phyloP scores from a whole-genome alignment of 2,797 vertebrate species.

The Catostomus latipinnis region DNA sequence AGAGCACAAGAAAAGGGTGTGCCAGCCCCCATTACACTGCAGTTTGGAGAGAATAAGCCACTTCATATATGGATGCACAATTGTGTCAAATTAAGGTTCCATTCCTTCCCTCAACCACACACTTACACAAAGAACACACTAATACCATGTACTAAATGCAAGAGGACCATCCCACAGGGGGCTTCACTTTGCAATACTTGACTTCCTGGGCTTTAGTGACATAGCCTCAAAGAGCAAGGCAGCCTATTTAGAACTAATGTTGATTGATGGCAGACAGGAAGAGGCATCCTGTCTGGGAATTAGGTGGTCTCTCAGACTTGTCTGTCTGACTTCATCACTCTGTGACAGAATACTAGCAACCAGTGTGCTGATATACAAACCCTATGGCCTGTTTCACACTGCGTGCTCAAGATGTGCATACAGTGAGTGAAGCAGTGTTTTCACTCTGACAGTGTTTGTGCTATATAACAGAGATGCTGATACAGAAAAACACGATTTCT shows the following conservation, averaged over 20 bases:
- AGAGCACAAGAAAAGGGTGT: neutral
- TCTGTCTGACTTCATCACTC: constrained; percentile 3
- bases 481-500: no score
- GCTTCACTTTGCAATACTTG: constrained; percentile 43
- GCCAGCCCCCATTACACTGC: neutral
- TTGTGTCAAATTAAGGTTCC: constrained; percentile 25
- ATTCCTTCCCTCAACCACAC: constrained; percentile 13
- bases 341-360: neutral
- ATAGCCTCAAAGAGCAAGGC: constrained; percentile 45
- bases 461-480: no score
- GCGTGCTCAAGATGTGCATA: no score
- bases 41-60: neutral
- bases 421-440: no score
- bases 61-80: constrained; percentile 35
- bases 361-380: constrained; percentile 3
- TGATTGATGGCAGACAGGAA: constrained; percentile 45
- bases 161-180: constrained; percentile 31
- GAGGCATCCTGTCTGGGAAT: constrained; percentile 11
- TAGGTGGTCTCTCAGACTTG: constrained; percentile 12
- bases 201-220: constrained; percentile 33
- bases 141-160: constrained; percentile 19
- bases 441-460: no score
- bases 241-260: constrained; percentile 32
- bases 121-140: neutral
- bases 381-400: neutral